Evolutionary conservation across 2,888 invertebrate species (phyloP).

Genomic region (Smittia aterrima): DNA sequence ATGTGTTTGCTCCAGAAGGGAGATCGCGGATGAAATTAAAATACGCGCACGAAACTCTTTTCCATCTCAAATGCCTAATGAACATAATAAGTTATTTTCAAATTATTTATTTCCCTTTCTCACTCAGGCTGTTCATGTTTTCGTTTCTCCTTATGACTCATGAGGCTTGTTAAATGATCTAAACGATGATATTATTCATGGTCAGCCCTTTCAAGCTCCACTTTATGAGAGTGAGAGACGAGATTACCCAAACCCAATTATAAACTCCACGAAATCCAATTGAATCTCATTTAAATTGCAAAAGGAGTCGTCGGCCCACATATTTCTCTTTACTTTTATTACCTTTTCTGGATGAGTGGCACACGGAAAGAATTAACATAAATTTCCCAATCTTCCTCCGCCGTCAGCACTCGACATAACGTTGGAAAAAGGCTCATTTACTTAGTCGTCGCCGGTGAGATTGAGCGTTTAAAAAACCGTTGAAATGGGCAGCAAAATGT

Average conservation of each 20-base stretch:
- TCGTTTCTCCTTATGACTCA: too few relatives aligned
- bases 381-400: slow-evolving; percentile 13
- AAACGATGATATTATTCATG: too few relatives aligned
- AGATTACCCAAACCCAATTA: slow-evolving; percentile 23
- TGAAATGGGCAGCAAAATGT: background rate
- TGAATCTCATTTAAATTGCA: slow-evolving; percentile 34
- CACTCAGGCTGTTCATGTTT: too few relatives aligned
- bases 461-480: background rate
- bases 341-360: slow-evolving; percentile 22
- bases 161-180: too few relatives aligned
- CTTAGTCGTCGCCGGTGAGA: background rate
- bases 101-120: background rate
- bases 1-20: background rate
- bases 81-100: slow-evolving; percentile 12
- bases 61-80: slow-evolving; percentile 15
- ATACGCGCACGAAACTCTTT: background rate
- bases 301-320: slow-evolving; percentile 24
- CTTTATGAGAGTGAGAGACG: background rate
- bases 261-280: slow-evolving; percentile 24
- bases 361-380: slow-evolving; percentile 34
- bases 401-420: background rate
- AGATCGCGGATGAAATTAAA: background rate
- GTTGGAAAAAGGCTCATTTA: too few relatives aligned
- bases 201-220: too few relatives aligned
- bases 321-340: slow-evolving; percentile 21